Evolutionary conservation across 2,797 vertebrate genomes (phyloP).

Genomic region (Meda fulgida): DNA sequence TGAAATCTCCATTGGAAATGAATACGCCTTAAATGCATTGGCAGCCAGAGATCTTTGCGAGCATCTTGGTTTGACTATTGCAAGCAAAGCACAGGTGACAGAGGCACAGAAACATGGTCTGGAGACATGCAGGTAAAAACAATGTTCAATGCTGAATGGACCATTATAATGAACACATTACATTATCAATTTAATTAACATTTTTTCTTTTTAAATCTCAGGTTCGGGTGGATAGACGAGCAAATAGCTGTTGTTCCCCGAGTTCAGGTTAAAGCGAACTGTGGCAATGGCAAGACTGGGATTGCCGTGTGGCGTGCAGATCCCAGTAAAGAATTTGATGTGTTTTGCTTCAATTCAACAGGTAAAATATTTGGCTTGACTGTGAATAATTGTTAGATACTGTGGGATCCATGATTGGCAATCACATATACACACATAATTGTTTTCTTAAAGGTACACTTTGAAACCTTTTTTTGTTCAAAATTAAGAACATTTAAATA

Average conservation of each 20-base stretch:
- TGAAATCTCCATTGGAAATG: constrained; percentile 59
- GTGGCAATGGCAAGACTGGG: constrained; percentile 71
- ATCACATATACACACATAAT: not conserved
- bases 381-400: not conserved
- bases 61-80: constrained; percentile 69
- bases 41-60: constrained; percentile 71
- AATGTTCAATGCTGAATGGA: not conserved
- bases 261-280: constrained; percentile 57
- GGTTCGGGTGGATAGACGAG: constrained; percentile 81
- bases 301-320: constrained; percentile 70
- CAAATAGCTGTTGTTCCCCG: constrained; percentile 78
- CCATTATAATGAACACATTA: not conserved
- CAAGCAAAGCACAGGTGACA: constrained; percentile 72
- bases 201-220: constrained; percentile 42
- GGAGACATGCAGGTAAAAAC: constrained; percentile 79
- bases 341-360: constrained; percentile 79
- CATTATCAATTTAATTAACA: not conserved
- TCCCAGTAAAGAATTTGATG: constrained; percentile 71
- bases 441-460: too few species aligned
- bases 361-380: constrained; percentile 62
- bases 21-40: constrained; percentile 73
- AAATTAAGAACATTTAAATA: too few species aligned
- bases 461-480: too few species aligned
- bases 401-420: not conserved
- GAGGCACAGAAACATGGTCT: constrained; percentile 69